Evolutionary conservation across 2,113 vertebrate genomes (phyloP).

Genomic region (Nothobranchius furzeri): DNA sequence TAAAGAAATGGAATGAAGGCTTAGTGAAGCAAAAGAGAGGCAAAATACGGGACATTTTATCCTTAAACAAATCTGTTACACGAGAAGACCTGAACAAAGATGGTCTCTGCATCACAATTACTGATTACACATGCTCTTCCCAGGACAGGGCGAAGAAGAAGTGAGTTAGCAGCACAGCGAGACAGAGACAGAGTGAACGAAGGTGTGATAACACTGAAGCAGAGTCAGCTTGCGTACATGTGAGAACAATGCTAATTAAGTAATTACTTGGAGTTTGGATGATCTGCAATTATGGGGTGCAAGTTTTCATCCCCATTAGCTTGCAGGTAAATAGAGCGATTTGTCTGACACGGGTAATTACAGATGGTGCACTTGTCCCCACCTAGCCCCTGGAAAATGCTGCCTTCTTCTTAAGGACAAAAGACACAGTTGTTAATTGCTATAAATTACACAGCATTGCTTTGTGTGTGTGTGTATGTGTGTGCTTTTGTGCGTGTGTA

Average conservation of each 20-base stretch:
- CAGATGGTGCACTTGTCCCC: slow-evolving; percentile 41
- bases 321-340: slow-evolving; percentile 65
- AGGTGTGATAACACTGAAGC: slow-evolving; percentile 37
- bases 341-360: slow-evolving; percentile 60
- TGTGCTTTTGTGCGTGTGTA: background rate
- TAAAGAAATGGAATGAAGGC: slow-evolving; percentile 30
- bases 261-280: slow-evolving; percentile 65
- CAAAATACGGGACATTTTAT: slow-evolving; percentile 46
- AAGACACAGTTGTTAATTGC: slow-evolving; percentile 37
- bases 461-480: background rate
- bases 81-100: slow-evolving; percentile 38
- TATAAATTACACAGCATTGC: slow-evolving; percentile 28
- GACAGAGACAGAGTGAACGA: slow-evolving; percentile 45
- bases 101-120: slow-evolving; percentile 60
- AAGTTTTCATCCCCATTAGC: slow-evolving; percentile 60
- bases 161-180: slow-evolving; percentile 12
- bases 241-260: slow-evolving; percentile 65
- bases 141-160: slow-evolving; percentile 26
- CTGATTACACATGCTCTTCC: slow-evolving; percentile 39
- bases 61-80: slow-evolving; percentile 53
- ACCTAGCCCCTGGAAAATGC: slow-evolving; percentile 31
- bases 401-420: slow-evolving; percentile 30
- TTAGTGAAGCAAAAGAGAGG: slow-evolving; percentile 17
- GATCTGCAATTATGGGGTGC: slow-evolving; percentile 58
- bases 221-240: slow-evolving; percentile 15